phyloP scores from a whole-genome alignment of 2,888 invertebrate genomes.

The Pachymerium ferrugineum region DNA sequence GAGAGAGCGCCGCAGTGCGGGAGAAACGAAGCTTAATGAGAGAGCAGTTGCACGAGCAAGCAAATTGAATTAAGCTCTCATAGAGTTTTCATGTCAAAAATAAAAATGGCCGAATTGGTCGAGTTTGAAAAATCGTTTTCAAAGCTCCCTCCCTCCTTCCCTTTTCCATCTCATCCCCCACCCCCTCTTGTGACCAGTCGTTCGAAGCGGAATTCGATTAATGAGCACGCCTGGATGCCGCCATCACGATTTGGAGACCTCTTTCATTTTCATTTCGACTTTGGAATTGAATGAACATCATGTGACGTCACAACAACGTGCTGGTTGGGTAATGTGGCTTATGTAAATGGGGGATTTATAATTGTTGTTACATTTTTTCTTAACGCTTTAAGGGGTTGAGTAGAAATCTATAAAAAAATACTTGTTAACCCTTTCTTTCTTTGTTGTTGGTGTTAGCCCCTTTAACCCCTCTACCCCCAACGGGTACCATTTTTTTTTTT shows the following conservation, averaged over 20 bases:
- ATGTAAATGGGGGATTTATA: neutral
- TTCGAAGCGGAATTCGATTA: slow-evolving; percentile 2
- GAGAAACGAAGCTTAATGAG: neutral
- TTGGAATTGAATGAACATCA: neutral
- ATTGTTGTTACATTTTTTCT: neutral
- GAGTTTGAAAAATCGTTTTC: slow-evolving; percentile 2
- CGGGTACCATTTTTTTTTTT: no score
- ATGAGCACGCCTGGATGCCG: slow-evolving; percentile 2
- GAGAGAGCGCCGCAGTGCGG: neutral
- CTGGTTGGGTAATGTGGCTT: neutral
- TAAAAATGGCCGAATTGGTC: slow-evolving; percentile 2
- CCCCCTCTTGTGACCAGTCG: neutral
- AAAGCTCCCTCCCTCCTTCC: neutral
- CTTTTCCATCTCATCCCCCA: neutral
- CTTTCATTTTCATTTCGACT: neutral
- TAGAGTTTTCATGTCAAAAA: slow-evolving; percentile 2
- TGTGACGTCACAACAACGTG: neutral
- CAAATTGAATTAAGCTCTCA: slow-evolving; percentile 2
- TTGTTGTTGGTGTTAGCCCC: no score
- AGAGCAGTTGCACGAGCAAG: neutral
- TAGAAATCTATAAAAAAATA: no score
- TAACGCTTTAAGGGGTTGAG: neutral
- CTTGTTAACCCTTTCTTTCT: no score
- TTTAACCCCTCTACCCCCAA: no score
- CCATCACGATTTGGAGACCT: neutral